phyloP scores from a whole-genome alignment of 2,113 vertebrate genomes.

The Strix aluco region DNA sequence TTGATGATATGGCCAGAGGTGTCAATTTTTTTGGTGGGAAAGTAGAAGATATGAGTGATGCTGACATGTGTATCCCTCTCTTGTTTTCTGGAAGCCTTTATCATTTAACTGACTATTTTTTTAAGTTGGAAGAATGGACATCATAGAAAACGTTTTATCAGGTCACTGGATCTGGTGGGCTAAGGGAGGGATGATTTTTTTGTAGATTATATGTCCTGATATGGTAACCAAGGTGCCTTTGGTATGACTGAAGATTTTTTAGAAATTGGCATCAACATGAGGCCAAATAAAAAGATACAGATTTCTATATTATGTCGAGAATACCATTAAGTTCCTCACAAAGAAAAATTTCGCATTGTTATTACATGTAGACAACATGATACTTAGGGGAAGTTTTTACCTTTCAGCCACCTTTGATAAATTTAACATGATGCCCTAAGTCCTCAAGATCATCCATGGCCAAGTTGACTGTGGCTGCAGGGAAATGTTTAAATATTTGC shows the following conservation, averaged over 20 bases:
- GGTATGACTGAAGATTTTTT: neutral
- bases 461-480: neutral
- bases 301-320: neutral
- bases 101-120: neutral
- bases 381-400: neutral
- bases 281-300: neutral
- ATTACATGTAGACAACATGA: rapidly evolving
- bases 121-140: neutral
- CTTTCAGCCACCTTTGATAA: neutral
- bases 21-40: neutral
- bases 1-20: rapidly evolving
- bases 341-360: neutral
- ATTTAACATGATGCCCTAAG: neutral
- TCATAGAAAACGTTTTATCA: neutral
- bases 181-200: neutral
- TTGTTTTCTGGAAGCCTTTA: neutral
- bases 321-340: neutral
- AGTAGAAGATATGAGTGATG: neutral
- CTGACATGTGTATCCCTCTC: neutral
- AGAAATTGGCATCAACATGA: neutral
- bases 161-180: neutral
- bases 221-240: neutral
- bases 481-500: neutral
- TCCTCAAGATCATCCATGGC: neutral
- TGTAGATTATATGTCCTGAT: neutral